Percentiles rank a stretch among this genome's conserved stretches.
These are phyloP conservation scores for Pseudomyrmex concolor DNA, from an alignment of 1,140 invertebrate genomes.

Conservation along the genomic window DNA sequence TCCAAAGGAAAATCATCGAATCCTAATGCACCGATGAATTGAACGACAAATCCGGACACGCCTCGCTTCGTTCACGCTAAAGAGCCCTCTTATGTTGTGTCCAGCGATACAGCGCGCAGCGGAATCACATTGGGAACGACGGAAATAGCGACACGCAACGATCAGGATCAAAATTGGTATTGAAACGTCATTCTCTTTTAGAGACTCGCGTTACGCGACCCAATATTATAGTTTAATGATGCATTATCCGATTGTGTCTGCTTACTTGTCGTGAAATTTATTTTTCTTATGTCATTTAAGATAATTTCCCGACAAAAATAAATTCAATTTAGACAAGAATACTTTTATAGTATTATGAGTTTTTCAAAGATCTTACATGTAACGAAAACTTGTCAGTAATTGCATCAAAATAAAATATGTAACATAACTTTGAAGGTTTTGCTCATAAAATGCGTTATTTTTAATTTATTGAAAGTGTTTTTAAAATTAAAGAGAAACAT, in stretches of 20 bases:
- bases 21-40: slow-evolving; percentile 24
- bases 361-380: too few species aligned
- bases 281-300: neutral
- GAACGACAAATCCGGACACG: slow-evolving; percentile 48
- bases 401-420: neutral
- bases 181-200: slow-evolving; percentile 59
- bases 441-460: too few species aligned
- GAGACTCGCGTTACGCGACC: slow-evolving; percentile 17
- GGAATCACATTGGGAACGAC: slow-evolving; percentile 37
- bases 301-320: neutral
- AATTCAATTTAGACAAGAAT: too few species aligned
- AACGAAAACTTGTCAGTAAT: too few species aligned
- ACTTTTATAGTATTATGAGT: too few species aligned
- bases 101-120: neutral
- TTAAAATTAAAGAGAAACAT: too few species aligned
- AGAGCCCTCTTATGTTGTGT: slow-evolving; percentile 3
- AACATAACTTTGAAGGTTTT: neutral
- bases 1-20: slow-evolving; percentile 46
- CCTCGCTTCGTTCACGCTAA: slow-evolving; percentile 16
- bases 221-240: slow-evolving; percentile 57
- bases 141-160: slow-evolving; percentile 55
- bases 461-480: too few species aligned
- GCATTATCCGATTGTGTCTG: slow-evolving; percentile 18
- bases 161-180: slow-evolving; percentile 51
- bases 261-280: neutral